Percentiles rank a stretch among this genome's conserved stretches.
Conservation (phyloP, 2,888 invertebrate genomes). For the Listrodromus nycthemerus region DNA sequence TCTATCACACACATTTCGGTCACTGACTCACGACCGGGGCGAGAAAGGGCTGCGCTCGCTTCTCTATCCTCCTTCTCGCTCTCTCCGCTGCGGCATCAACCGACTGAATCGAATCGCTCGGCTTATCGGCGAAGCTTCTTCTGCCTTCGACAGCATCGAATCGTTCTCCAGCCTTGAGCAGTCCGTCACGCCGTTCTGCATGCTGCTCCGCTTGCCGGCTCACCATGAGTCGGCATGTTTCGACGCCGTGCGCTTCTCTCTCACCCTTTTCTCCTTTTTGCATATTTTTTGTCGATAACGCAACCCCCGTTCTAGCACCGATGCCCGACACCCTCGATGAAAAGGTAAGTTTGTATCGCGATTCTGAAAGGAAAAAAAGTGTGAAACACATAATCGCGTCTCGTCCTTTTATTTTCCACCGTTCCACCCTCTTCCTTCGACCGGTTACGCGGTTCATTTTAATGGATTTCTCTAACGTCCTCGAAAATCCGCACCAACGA, state of each 20-base stretch:
- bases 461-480: neutral
- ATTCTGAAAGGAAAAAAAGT: neutral
- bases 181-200: constrained; percentile 12
- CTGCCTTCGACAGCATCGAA: constrained; percentile 9
- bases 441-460: neutral
- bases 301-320: neutral
- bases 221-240: constrained; percentile 34
- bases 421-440: neutral
- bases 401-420: neutral
- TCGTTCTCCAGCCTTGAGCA: neutral
- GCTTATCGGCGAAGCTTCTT: constrained; percentile 72
- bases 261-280: neutral
- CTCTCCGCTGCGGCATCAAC: neutral
- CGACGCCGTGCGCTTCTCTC: constrained; percentile 7
- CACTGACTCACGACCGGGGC: neutral
- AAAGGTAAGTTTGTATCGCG: neutral
- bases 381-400: constrained; percentile 4
- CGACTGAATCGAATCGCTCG: constrained; percentile 72
- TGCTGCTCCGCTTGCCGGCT: neutral
- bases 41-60: neutral
- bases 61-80: constrained; percentile 1
- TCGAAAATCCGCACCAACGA: constrained; percentile 1
- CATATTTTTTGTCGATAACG: constrained; percentile 4
- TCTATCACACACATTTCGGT: constrained; percentile 21
- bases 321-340: constrained; percentile 2